These are phyloP conservation scores for Liopterus haemorrhoidalis DNA, from an alignment of 2,888 invertebrate species.

Conservation along the genomic window DNA sequence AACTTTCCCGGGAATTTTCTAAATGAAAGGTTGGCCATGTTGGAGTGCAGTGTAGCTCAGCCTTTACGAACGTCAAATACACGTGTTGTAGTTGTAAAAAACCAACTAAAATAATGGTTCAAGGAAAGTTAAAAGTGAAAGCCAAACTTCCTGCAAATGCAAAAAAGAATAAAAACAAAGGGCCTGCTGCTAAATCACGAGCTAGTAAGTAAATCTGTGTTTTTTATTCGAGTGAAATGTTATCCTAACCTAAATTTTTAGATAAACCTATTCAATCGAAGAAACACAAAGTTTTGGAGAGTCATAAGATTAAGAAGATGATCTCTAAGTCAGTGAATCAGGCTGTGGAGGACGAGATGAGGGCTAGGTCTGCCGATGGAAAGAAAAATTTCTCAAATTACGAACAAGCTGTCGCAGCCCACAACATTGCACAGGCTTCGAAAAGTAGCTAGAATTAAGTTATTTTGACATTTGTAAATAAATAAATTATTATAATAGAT, in stretches of 20 bases:
- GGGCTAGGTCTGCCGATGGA: slow-evolving; percentile 51
- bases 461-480: no score
- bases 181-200: slow-evolving; percentile 53
- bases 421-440: no score
- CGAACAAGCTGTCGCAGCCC: slow-evolving; percentile 49
- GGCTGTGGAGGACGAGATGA: slow-evolving; percentile 60
- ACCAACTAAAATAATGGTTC: slow-evolving; percentile 57
- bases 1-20: no score
- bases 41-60: no score
- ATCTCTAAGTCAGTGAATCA: slow-evolving; percentile 67
- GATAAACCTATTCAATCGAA: slow-evolving; percentile 63
- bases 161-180: slow-evolving; percentile 52
- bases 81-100: no score
- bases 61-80: no score
- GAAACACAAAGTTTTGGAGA: slow-evolving; percentile 53
- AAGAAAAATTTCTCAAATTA: slow-evolving; percentile 49
- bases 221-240: slow-evolving; percentile 2
- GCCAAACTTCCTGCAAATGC: slow-evolving; percentile 53
- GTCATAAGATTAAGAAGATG: slow-evolving; percentile 59
- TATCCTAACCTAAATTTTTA: slow-evolving; percentile 36
- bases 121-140: slow-evolving; percentile 64
- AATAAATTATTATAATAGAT: no score
- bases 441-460: no score
- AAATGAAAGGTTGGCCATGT: no score
- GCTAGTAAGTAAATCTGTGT: slow-evolving; percentile 48